Conservation (phyloP, 2,888 invertebrate species). For the Tachystola acroxantha region DNA sequence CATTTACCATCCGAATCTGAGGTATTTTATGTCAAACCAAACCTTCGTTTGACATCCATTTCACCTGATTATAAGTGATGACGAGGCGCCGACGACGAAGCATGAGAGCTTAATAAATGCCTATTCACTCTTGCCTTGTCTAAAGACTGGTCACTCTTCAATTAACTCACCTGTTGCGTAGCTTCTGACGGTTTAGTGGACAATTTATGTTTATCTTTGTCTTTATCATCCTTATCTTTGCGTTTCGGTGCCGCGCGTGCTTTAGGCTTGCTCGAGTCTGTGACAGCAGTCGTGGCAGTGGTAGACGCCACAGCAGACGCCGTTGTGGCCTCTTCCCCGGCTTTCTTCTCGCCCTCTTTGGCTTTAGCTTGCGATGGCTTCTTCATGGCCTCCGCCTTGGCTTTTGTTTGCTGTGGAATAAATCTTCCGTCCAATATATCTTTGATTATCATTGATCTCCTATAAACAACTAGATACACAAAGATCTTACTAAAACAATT, state of each 20-base stretch:
- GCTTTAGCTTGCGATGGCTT: conserved; percentile 60
- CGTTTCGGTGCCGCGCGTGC: conserved; percentile 18
- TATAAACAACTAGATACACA: too few relatives aligned
- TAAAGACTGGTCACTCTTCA: too few relatives aligned
- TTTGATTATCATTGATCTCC: too few relatives aligned
- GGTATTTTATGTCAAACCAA: too few relatives aligned
- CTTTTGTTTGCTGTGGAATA: conserved; percentile 63
- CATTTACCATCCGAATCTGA: too few relatives aligned
- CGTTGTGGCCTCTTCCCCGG: conserved; percentile 36
- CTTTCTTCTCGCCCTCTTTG: conserved; percentile 52
- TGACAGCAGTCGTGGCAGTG: conserved; percentile 34
- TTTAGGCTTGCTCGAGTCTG: conserved; percentile 21
- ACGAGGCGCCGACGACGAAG: too few relatives aligned
- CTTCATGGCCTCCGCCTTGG: conserved; percentile 78
- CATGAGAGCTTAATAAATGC: too few relatives aligned
- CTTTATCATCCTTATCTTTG: conserved; percentile 27
- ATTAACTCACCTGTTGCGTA: background rate
- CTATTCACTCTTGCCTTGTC: too few relatives aligned
- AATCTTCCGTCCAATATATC: too few relatives aligned
- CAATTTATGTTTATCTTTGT: conserved; percentile 23
- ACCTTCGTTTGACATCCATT: too few relatives aligned
- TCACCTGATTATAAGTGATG: too few relatives aligned
- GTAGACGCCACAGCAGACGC: conserved; percentile 18
- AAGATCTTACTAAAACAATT: too few relatives aligned
- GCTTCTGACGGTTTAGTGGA: conserved; percentile 8